Evolutionary conservation across 1,140 invertebrate genomes (phyloP), one percentile per base, ranked within the genome.

Genomic region (Proales similis): DNA sequence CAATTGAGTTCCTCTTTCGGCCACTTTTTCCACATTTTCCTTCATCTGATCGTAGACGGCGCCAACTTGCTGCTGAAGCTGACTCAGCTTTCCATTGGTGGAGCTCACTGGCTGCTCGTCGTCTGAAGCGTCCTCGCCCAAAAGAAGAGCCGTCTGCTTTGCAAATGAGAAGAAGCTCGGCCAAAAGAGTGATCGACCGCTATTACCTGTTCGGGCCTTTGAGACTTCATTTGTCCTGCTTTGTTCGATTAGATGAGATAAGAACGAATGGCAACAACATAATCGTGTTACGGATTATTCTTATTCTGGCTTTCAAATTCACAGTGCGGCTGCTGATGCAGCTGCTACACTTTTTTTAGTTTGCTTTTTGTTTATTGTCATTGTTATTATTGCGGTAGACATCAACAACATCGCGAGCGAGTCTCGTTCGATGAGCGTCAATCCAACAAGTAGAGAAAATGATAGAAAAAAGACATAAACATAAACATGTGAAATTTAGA

Each of bases 41-140:
- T 57, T 57, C 51, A 57, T 57, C 30, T 29, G 26, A 57, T 57
- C 51, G 45, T 42, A 29, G 17, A 57, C 51, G 45, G 39, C 51
- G 22, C 20, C 45, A n/a, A 57, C 51, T 42, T 57, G 51, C 20
- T 42, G 29, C 17, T 57, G 51, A 9, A 57, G 36, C 2, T 17
- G 7, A 11, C 32, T 39, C 45, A 57, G 3, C 30, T 57, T 57
- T 9, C n/a, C 19, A 22, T 30, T 39, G n/a, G 27, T 26, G 5
- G 32, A 12, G 22, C 45, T 42, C 9, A 57, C 11, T 42, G 45
- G 27, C 5, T 43, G 39, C 17, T 57, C 51, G 17, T 57, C 51
- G 12, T 57, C 51, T n/a, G n/a, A n/a, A 17, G 39, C 51, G 17
- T 42, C 14, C 33, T 19, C 51, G 39, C 26, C 27, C 14, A 36